Base-by-base conservation (phyloP, 1,140 invertebrate genomes). In the Zaprionus vittiger region DNA sequence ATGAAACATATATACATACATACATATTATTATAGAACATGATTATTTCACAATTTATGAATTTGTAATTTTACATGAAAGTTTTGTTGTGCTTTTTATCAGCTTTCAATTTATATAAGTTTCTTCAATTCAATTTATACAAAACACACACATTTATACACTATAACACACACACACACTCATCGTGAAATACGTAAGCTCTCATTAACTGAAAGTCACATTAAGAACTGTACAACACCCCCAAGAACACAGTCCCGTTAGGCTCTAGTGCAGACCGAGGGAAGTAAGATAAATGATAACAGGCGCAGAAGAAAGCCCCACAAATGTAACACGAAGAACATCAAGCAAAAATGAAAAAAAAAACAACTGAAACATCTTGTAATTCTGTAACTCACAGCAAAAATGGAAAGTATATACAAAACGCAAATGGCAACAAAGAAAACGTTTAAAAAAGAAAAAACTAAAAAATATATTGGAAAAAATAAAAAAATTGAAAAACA, bases 401-500 rank as follows among this genome's bases (percentile, higher is more conserved):
- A 84, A 84, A 79, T 63, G 59, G 64, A 87, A 80, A 74, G 81
- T 60, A 83, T 80, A 74, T 64, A 80, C 68, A 69, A 80, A 78
- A 78, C 70, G 79, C 76, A 80, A 66, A 73, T 63, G 63, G 71
- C 81, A 79, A 81, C 79, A 83, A 86, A 80, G 74, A 85, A 86
- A 86, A 75, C 69, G 76, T 73, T 76, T 55, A 65, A 66, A 87
- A 73, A 76, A 79, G 78, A 83, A 87, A 87, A 87, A 81, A 79
- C 61, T 79, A 61, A 89, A 83, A 89, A 81, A 83, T 62, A 77
- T 72, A 76, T 69, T 69, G 65, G 72, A 90, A 90, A 90, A 90
- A 90, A 90, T 90, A 90, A 90, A 90, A 90, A 90, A 90, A 90
- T 90, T 90, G 85, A 90, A 90, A 90, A 90, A 90, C 68, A 83